Evolutionary conservation across 2,113 vertebrate genomes (phyloP).

Genomic region (Amphiprion percula): DNA sequence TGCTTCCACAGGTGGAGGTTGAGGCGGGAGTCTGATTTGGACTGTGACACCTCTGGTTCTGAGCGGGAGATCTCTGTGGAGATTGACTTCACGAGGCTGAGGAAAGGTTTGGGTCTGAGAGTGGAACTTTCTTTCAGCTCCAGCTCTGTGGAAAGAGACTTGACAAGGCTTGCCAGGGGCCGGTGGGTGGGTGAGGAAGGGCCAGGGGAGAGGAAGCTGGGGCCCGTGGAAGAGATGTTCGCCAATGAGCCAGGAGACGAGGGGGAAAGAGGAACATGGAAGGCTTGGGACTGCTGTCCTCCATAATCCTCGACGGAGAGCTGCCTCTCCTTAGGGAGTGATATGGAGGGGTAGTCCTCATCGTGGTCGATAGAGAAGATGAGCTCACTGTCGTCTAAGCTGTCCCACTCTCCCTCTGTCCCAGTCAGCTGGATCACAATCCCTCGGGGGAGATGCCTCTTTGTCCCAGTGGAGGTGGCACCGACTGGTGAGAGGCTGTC

Average conservation of each 20-base stretch:
- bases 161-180: conserved; percentile 84
- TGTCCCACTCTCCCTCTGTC: conserved; percentile 79
- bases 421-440: conserved; percentile 85
- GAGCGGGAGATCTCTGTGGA: conserved; percentile 87
- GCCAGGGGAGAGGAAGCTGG: conserved; percentile 75
- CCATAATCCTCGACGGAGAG: conserved; percentile 62
- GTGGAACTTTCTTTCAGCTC: conserved; percentile 82
- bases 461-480: conserved; percentile 30
- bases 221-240: conserved; percentile 64
- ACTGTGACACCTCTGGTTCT: conserved; percentile 86
- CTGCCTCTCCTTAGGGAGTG: conserved; percentile 67
- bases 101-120: conserved; percentile 83
- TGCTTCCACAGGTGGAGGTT: conserved; percentile 88
- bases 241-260: conserved; percentile 82
- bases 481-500: conserved; percentile 18
- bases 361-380: conserved; percentile 79
- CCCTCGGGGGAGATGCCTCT: conserved; percentile 71
- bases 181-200: conserved; percentile 71
- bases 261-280: conserved; percentile 72
- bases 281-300: conserved; percentile 53
- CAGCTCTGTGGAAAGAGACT: conserved; percentile 86
- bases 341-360: conserved; percentile 68
- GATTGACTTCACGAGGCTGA: conserved; percentile 89
- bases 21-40: conserved; percentile 88
- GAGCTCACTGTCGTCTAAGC: conserved; percentile 79